Conservation (phyloP, 2,797 vertebrate species). For the Huso huso region DNA sequence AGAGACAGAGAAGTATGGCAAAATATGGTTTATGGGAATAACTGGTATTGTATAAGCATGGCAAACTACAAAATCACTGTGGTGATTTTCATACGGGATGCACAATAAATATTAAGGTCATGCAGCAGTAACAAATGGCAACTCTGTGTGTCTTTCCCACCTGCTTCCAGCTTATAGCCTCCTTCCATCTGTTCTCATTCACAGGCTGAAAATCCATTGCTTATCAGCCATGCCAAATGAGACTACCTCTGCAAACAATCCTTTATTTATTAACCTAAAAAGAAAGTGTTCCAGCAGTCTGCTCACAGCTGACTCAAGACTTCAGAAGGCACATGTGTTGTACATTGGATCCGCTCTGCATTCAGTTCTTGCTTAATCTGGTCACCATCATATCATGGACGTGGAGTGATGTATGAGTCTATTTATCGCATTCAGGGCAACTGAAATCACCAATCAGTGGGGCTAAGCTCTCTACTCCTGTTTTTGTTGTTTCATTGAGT, state of each 20-base stretch:
- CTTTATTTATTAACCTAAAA: slow-evolving; percentile 13
- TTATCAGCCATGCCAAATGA: slow-evolving; percentile 5
- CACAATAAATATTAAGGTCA: not conserved
- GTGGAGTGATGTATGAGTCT: too few species aligned
- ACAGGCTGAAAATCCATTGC: slow-evolving; percentile 10
- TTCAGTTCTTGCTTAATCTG: not conserved
- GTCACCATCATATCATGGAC: too few species aligned
- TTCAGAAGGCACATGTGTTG: not conserved
- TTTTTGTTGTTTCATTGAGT: too few species aligned
- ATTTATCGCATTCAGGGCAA: too few species aligned
- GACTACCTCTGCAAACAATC: slow-evolving; percentile 1
- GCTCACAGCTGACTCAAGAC: not conserved
- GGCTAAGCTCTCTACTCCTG: too few species aligned
- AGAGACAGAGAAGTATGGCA: too few species aligned
- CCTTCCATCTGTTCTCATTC: slow-evolving; percentile 20
- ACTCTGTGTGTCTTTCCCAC: slow-evolving; percentile 20
- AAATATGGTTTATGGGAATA: too few species aligned
- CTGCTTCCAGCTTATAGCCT: slow-evolving; percentile 23
- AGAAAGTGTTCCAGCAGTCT: not conserved
- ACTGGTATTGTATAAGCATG: too few species aligned
- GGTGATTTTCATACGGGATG: too few species aligned
- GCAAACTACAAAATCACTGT: too few species aligned
- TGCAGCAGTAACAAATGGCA: slow-evolving; percentile 12
- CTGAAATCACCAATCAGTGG: too few species aligned
- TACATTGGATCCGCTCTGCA: not conserved